Base-by-base conservation (phyloP, 2,797 vertebrate genomes). In the Spea hammondii region DNA sequence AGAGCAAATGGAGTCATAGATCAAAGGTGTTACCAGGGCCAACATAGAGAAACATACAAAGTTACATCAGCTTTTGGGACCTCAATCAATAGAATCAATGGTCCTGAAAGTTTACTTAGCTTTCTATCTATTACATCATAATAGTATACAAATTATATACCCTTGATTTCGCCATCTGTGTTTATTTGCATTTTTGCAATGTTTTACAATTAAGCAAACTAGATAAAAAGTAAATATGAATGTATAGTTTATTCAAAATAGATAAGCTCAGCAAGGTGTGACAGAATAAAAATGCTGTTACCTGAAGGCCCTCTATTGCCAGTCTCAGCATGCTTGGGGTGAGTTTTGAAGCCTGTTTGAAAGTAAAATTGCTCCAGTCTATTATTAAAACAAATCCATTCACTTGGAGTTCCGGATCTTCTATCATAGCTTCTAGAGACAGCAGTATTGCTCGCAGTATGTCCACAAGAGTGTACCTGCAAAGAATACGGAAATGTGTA, bases 291-390 rank as follows among this genome's bases (percentile, higher is more conserved):
- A 48, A 14, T 3, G 53, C 9, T 1, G 48, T 90, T 91, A 99
- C 97, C 96, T 99, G 97, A 62, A 99, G 92, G 48, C 97, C 97
- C 81, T 99, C 97, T 70, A 99, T 99, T 83, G 97, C 97, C 88
- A 99, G 89, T 79, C 97, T 91, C 80, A 99, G 91, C 97, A 99
- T 99, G 90, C 96, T 97, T 81, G 97, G 97, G 0, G 97, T 99
- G 72, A 99, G 93, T 55, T 97, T 98, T 80, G 97, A 99, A 57
- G 97, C 97, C 89, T 99, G 97, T 83, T 99, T 99, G 91, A 99
- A 99, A 82, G 97, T 98, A 90, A 99, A 99, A 92, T 99, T 99
- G 87, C 97, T 99, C 97, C 97, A 99, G 92, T 99, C 97, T 90
- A 99, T 99, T 90, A 97, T 98, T 91, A 99, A 92, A 90, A 99